Conservation (phyloP, 2,888 invertebrate species). For the Octonoba sinensis region DNA sequence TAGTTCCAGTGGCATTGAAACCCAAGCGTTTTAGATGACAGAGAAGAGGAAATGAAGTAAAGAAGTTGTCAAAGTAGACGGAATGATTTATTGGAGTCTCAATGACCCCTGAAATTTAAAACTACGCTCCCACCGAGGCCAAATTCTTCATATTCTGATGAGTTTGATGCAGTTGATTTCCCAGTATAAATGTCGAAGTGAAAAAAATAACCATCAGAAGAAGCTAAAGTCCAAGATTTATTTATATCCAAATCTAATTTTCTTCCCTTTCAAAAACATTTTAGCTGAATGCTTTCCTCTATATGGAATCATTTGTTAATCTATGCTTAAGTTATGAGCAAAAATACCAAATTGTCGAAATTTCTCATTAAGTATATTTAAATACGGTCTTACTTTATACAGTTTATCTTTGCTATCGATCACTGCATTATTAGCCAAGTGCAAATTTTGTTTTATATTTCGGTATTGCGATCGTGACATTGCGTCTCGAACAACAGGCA, state of each 20-base stretch:
- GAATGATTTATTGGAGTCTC: not conserved
- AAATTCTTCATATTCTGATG: too few species aligned
- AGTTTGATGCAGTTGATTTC: not conserved
- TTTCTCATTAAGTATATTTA: too few species aligned
- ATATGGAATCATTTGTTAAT: too few species aligned
- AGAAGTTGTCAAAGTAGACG: too few species aligned
- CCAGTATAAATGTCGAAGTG: conserved; percentile 8
- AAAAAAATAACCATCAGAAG: too few species aligned
- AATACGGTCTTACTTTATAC: conserved; percentile 12
- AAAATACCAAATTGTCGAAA: too few species aligned
- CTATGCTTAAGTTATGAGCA: too few species aligned
- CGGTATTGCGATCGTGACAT: conserved; percentile 13
- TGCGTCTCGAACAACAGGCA: conserved; percentile 9
- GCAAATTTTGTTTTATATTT: conserved; percentile 32
- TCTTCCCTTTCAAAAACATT: conserved; percentile 14
- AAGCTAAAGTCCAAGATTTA: conserved; percentile 15
- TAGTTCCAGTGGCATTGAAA: conserved; percentile 9
- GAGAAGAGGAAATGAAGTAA: conserved; percentile 9
- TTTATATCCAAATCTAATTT: conserved; percentile 6
- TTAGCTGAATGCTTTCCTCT: too few species aligned
- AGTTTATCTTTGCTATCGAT: conserved; percentile 28
- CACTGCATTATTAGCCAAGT: conserved; percentile 14
- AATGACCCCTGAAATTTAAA: not conserved
- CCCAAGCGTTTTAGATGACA: not conserved
- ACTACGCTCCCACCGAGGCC: conserved; percentile 2